Evolutionary conservation across 1,140 invertebrate species (phyloP).

Genomic region (Cydia fagiglandana): DNA sequence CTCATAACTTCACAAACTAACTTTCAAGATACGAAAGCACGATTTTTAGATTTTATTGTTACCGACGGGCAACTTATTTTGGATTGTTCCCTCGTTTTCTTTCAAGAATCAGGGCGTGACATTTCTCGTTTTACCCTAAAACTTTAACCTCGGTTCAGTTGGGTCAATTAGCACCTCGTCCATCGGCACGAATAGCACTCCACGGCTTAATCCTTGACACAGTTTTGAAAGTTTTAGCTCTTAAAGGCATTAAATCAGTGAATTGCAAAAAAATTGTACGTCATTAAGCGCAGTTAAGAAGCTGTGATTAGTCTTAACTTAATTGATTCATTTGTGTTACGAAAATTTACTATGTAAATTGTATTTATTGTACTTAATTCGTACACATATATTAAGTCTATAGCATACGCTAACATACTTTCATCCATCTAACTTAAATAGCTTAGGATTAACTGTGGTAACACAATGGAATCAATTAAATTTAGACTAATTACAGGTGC

Average conservation of each 20-base stretch:
- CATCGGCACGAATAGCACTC: conserved; percentile 3
- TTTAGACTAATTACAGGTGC: no score
- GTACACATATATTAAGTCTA: no score
- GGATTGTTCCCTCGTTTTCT: background rate
- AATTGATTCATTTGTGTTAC: no score
- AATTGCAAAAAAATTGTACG: no score
- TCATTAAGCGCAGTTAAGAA: no score
- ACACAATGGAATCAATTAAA: no score
- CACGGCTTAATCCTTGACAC: background rate
- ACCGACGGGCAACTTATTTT: background rate
- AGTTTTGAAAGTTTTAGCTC: conserved; percentile 3
- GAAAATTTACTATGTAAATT: no score
- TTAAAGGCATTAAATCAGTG: background rate
- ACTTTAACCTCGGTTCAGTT: conserved; percentile 26
- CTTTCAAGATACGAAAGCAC: background rate
- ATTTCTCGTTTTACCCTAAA: conserved; percentile 23
- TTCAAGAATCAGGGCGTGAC: conserved; percentile 20
- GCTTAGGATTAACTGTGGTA: no score
- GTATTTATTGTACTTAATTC: no score
- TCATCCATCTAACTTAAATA: no score
- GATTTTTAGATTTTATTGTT: background rate
- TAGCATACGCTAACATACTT: no score
- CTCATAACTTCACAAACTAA: background rate
- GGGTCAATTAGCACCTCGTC: conserved; percentile 26
- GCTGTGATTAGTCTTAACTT: no score